phyloP scores from a whole-genome alignment of 2,888 invertebrate species.

The Nemurella pictetii region DNA sequence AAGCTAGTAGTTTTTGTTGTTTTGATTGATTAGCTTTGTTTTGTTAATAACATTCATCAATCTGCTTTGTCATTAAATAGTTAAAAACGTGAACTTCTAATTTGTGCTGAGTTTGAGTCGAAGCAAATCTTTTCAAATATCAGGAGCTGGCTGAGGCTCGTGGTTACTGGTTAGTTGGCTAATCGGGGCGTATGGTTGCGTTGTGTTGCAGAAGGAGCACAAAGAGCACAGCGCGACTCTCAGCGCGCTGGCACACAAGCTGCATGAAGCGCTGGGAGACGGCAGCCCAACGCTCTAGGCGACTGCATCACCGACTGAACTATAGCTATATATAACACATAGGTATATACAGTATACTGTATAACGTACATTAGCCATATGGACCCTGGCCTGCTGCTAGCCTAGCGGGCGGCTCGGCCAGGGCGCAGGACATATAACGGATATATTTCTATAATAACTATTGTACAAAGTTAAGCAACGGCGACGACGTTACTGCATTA shows the following conservation, averaged over 20 bases:
- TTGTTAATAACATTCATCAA: no score
- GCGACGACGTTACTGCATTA: background rate
- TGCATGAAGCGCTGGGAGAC: background rate
- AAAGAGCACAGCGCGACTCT: background rate
- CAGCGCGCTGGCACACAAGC: background rate
- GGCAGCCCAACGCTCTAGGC: background rate
- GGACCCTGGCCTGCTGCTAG: background rate
- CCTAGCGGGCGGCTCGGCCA: background rate
- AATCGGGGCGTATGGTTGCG: background rate
- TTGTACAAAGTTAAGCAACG: background rate
- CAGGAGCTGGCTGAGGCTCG: background rate
- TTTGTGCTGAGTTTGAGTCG: background rate
- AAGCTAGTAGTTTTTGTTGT: no score
- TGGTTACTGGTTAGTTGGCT: background rate
- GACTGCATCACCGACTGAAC: background rate
- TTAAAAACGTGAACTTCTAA: no score
- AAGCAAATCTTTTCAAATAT: background rate
- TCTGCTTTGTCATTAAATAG: no score
- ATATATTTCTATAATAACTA: slow-evolving; percentile 1
- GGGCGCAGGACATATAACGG: background rate
- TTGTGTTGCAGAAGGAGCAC: slow-evolving; percentile 11
- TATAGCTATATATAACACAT: background rate
- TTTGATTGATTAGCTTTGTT: no score
- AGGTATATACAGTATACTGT: background rate
- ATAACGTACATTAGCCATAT: background rate